These are phyloP conservation scores for Micromys minutus DNA, from an alignment of 2,113 vertebrate genomes.

Conservation along the genomic window DNA sequence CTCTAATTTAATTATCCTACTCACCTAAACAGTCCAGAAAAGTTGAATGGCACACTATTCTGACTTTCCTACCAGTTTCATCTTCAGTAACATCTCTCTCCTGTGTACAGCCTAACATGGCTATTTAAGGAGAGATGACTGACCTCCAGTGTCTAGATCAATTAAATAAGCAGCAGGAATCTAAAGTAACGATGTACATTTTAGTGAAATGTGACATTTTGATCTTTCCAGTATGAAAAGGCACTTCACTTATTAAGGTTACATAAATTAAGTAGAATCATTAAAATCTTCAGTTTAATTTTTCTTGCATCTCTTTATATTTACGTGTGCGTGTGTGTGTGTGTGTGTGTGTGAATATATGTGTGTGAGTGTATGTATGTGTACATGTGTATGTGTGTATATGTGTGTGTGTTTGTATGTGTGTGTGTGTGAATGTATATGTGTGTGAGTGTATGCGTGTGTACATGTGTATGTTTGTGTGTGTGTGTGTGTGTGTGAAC, in stretches of 20 bases:
- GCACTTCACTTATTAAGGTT: neutral
- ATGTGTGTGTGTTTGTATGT: neutral
- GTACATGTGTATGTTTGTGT: neutral
- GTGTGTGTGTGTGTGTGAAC: neutral
- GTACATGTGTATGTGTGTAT: too few relatives aligned
- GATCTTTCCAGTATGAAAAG: neutral
- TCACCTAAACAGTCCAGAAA: neutral
- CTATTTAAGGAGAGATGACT: neutral
- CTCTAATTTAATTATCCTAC: conserved; percentile 44
- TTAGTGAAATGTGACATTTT: neutral
- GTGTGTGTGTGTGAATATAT: neutral
- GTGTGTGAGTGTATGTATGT: neutral
- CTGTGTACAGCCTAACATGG: neutral
- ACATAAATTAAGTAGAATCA: conserved; percentile 1
- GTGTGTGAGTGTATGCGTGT: neutral
- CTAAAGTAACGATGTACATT: neutral
- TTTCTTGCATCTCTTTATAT: neutral
- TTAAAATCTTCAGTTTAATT: neutral
- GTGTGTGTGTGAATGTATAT: too few relatives aligned
- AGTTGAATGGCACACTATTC: neutral
- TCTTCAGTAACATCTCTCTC: neutral
- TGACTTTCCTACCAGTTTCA: neutral
- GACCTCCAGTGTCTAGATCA: neutral
- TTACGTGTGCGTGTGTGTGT: neutral
- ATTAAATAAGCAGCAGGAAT: conserved; percentile 27